These are phyloP conservation scores for Macrosoma leucophasiata DNA, from an alignment of 2,888 invertebrate species.

Conservation along the genomic window DNA sequence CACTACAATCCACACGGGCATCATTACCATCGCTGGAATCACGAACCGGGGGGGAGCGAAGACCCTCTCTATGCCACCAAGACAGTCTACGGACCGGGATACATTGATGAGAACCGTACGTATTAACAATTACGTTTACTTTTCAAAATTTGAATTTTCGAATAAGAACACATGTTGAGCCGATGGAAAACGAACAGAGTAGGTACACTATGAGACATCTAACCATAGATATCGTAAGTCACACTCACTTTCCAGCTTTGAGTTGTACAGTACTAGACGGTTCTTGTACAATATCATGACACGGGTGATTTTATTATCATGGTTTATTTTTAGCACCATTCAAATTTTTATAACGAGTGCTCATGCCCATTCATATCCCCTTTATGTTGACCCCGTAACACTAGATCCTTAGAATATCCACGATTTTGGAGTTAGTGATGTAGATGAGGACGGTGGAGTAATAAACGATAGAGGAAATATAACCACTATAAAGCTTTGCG, in stretches of 20 bases:
- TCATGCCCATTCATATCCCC: constrained; percentile 26
- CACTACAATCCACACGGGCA: constrained; percentile 72
- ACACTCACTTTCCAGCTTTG: constrained; percentile 47
- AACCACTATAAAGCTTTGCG: constrained; percentile 53
- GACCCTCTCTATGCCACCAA: constrained; percentile 73
- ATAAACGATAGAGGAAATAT: constrained; percentile 13
- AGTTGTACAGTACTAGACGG: constrained; percentile 50
- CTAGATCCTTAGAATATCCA: constrained; percentile 11
- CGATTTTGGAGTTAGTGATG: constrained; percentile 10
- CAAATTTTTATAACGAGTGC: constrained; percentile 15
- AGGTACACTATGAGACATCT: constrained; percentile 50
- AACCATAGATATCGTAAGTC: constrained; percentile 75
- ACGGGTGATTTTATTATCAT: constrained; percentile 26
- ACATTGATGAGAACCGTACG: constrained; percentile 75
- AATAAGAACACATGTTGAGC: constrained; percentile 13
- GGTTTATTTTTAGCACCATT: constrained; percentile 14
- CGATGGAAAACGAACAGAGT: constrained; percentile 12
- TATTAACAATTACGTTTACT: constrained; percentile 48
- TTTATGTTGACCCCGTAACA: constrained; percentile 16
- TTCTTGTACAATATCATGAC: constrained; percentile 26
- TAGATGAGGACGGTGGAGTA: constrained; percentile 9
- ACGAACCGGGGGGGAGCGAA: constrained; percentile 70
- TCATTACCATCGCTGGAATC: constrained; percentile 69
- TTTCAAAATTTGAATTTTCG: constrained; percentile 34
- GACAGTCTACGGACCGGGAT: constrained; percentile 72